Evolutionary conservation across 2,113 vertebrate species (phyloP).

Genomic region (Ctenomys sociabilis): DNA sequence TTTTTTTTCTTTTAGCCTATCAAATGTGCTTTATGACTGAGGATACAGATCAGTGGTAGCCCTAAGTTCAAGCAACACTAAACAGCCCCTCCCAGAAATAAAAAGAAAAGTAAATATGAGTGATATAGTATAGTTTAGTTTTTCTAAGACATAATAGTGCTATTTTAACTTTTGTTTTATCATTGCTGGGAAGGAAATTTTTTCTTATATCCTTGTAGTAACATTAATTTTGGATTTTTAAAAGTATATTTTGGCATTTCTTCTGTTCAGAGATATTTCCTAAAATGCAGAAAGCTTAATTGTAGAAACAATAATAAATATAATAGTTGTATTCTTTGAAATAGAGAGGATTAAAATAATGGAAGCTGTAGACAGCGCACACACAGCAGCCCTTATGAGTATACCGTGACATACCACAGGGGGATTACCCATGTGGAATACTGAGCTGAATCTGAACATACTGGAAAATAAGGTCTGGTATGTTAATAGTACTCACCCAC

Average conservation of each 20-base stretch:
- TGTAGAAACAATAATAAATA: neutral
- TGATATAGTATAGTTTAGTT: neutral
- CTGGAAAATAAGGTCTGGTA: neutral
- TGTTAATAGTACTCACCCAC: neutral
- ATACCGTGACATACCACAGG: neutral
- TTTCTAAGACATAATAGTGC: neutral
- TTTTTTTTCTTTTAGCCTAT: conserved; percentile 22
- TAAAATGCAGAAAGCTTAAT: neutral
- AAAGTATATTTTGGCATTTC: neutral
- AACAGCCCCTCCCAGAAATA: neutral
- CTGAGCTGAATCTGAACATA: neutral
- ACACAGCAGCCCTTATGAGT: neutral
- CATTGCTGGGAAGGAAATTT: neutral
- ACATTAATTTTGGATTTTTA: neutral
- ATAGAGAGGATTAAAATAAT: neutral
- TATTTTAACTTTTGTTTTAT: neutral
- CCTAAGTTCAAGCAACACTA: neutral
- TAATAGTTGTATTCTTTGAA: neutral
- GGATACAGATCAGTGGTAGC: neutral
- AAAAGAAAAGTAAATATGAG: neutral
- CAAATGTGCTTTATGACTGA: neutral
- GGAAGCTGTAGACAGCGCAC: neutral
- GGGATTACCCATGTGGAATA: neutral
- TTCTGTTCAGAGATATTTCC: neutral
- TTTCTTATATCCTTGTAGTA: neutral